Evolutionary conservation across 2,888 invertebrate species (phyloP), one percentile per base, ranked within the genome.

Genomic region (Lasioglossum figueresi): DNA sequence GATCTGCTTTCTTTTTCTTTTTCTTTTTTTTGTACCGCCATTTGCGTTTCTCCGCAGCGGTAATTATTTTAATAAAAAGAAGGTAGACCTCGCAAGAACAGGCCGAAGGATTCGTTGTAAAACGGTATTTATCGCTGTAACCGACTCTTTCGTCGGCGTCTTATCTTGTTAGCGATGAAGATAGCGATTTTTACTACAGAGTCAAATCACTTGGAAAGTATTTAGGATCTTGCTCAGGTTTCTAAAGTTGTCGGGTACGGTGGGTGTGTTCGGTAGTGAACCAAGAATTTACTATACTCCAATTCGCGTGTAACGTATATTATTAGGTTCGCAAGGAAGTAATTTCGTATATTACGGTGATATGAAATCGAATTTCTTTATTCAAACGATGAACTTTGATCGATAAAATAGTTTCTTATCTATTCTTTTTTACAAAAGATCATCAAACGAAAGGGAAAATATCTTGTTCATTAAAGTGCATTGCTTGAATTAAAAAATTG

Each of bases 41-140:
- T 68, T 73, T 68, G 73, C 43, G 76, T 40, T 81, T n/a, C 68
- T 19, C n/a, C 6, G 14, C 45, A 45, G 43, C 14, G 59, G n/a
- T 37, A 83, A 74, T 83, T 83, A 81, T 73, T 83, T 72, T 40
- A 73, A 81, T 77, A 81, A 74, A 81, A 76, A 68, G 56, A 70
- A 70, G 12, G 43, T 16, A 59, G 56, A 74, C 68, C 45, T 56
- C 68, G 43, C 37, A 27, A 23, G 74, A 68, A 31, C 59, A 2
- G 12, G 68, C 10, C 27, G 16, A n/a, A 16, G n/a, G 37, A 56
- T 56, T 14, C 16, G 37, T 34, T 34, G n/a, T 52, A 12, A 23
- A 45, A 70, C 37, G 8, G n/a, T 40, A 40, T 70, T 40, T n/a
- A 23, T 40, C n/a, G 40, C 40, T 10, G 68, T 12, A 68, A 34